Evolutionary conservation across 2,888 invertebrate genomes (phyloP), one percentile per base, ranked within the genome.

Genomic region (Prionchulus punctatus): DNA sequence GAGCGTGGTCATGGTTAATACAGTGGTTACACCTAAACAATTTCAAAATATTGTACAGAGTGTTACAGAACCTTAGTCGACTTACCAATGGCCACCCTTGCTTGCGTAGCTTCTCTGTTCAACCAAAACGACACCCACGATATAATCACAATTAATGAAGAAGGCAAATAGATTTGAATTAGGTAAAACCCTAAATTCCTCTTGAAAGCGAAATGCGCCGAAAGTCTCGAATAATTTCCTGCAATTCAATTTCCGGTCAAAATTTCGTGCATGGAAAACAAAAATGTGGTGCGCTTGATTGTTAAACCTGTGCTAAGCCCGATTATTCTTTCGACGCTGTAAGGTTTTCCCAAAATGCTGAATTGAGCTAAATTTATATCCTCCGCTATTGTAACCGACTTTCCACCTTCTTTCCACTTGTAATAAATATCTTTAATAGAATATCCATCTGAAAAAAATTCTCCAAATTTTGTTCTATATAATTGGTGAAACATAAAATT

Each of bases 221-320:
- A 67, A 36, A 72, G 63, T 18, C 72, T 64, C 1, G 72, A 72
- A 62, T 72, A 72, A 60, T 71, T 71, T 23, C 72, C 71, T 70
- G 58, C 21, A 59, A 52, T 28, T 45, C 7, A 45, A 45, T 45
- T 45, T n/a, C 23, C 18, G 36, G 36, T 7, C 18, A 36, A 36
- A 7, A 36, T 45, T 45, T 45, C 45, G 12, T n/a, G 18, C n/a
- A n/a, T n/a, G n/a, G n/a, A n/a, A n/a, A n/a, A n/a, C n/a, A n/a
- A n/a, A n/a, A 45, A n/a, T n/a, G 7, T 23, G 4, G 45, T 23
- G 45, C 7, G 4, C 7, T 45, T 45, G 7, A n/a, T n/a, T n/a
- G 23, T 49, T 43, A 47, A 30, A 61, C 62, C 65, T 25, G 71
- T 71, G 31, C 65, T 66, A 4, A 70, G 60, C n/a, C 63, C 64